Evolutionary conservation across 1,140 invertebrate genomes (phyloP), one percentile per base, ranked within the genome.

Genomic region (Drosophila nikananu): DNA sequence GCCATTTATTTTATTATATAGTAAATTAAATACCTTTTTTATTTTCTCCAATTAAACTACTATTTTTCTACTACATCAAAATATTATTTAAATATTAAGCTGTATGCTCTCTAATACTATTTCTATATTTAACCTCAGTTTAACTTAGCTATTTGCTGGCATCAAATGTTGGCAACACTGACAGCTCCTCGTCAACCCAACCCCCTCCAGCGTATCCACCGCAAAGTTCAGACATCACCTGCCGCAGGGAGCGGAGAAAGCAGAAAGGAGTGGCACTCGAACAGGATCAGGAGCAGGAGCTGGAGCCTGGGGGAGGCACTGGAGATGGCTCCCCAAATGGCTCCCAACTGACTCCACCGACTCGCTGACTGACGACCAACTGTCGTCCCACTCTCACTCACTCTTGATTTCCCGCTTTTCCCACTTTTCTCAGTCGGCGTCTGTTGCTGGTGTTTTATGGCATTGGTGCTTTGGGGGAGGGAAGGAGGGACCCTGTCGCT

Each of bases 191-290:
- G 41, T 61, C 68, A 44, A 52, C 48, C 42, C 63, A 37, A 44
- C 52, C 44, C 46, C 37, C 55, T 51, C 37, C 76, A 58, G 68
- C 65, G 57, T 59, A 61, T 76, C 51, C 71, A 61, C 67, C 42
- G 63, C 46, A 90, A 90, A 86, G 82, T 90, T 86, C 86, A 90
- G 89, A 86, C 81, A 82, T 91, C 86, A 84, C 75, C 86, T 73
- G 81, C 86, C 74, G 52, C 75, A 66, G 79, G 82, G 48, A n/a
- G 21, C 19, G 66, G 37, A 35, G 21, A 60, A 49, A 39, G 51
- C 63, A 35, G 27, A 42, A 61, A 63, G 61, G 49, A 63, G 55
- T 58, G 59, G 27, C 32, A 27, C 30, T 64, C 59, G n/a, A 41
- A 35, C 27, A 23, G 64, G 27, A 32, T 25, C 72, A 57, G 72